Base-by-base conservation (phyloP, 2,888 invertebrate genomes). In the Monopis laevigella region DNA sequence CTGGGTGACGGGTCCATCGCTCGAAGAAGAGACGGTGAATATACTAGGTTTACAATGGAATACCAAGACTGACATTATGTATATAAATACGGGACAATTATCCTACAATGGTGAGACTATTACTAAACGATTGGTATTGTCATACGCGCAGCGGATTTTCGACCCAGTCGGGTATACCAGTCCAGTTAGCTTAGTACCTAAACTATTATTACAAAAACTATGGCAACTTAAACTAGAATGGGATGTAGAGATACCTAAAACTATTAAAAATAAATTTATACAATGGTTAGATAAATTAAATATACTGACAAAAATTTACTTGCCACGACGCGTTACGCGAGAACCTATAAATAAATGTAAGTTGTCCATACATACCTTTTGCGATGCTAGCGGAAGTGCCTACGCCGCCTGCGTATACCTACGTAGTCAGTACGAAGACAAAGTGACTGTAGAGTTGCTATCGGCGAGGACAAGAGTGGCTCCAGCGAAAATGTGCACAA, bases 121-220 rank as follows among this genome's bases (percentile, higher is more conserved):
- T 7, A 40, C 40, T 13, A 42, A 36, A 36, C 3, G 42, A 42
- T 8, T 17, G 14, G 16, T 42, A 19, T 26, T 42, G 13, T 42
- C 42, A 13, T 8, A 18, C 21, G 21, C 42, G 10, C 36, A 42
- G 11, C 24, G 14, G 24, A 21, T 42, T 10, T 42, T 36, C 28
- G 42, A 42, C 17, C 42, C 42, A 7, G 28, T 42, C n/a, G 42
- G 42, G 11, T 26, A 13, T 13, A 42, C 36, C 21, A 8, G 24
- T 21, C 42, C 42, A 18, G 11, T 29, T 11, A 29, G 26, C 13
- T 18, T 43, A 24, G 17, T 43, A 26, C 43, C 43, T n/a, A 43
- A 43, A 39, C 10, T 43, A 18, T 12, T 40, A n/a, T 18, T 40
- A 11, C 40, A 40, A 18, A 40, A 18, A 29, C 3, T n/a, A 16